A percentile compares a stretch with the other conserved stretches of the same genome.
phyloP scores from a whole-genome alignment of 2,113 vertebrate genomes.

The Saccopteryx leptura region DNA sequence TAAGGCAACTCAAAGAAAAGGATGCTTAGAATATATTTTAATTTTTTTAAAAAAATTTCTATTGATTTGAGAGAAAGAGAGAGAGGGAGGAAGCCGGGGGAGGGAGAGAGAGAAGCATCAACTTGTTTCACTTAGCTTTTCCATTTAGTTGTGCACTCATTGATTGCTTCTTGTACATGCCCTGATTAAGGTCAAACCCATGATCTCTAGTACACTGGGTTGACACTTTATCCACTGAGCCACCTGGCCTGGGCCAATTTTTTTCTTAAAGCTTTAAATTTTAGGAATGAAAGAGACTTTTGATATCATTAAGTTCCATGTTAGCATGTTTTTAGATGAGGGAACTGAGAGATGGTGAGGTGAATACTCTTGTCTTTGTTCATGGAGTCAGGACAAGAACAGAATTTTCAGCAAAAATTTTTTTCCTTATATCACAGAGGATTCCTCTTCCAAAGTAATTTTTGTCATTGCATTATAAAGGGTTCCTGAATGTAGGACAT shows the following conservation, averaged over 20 bases:
- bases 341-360: neutral
- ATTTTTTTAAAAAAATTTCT: too few relatives aligned
- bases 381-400: neutral
- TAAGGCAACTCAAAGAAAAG: too few relatives aligned
- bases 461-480: neutral
- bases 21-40: too few relatives aligned
- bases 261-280: constrained; percentile 46
- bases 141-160: too few relatives aligned
- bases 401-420: neutral
- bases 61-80: too few relatives aligned
- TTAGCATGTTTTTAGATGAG: constrained; percentile 5
- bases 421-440: constrained; percentile 20
- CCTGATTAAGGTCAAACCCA: too few relatives aligned
- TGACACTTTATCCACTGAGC: too few relatives aligned
- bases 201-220: too few relatives aligned
- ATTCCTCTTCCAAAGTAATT: neutral
- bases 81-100: too few relatives aligned
- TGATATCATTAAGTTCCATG: constrained; percentile 6
- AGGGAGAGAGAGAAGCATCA: too few relatives aligned
- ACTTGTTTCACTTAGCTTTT: too few relatives aligned
- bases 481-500: neutral
- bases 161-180: too few relatives aligned
- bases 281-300: constrained; percentile 6
- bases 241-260: neutral
- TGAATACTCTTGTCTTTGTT: neutral